A percentile compares a stretch with the other conserved stretches of the same genome.
These are phyloP conservation scores for Solea solea DNA, from an alignment of 2,113 vertebrate genomes.

Conservation along the genomic window DNA sequence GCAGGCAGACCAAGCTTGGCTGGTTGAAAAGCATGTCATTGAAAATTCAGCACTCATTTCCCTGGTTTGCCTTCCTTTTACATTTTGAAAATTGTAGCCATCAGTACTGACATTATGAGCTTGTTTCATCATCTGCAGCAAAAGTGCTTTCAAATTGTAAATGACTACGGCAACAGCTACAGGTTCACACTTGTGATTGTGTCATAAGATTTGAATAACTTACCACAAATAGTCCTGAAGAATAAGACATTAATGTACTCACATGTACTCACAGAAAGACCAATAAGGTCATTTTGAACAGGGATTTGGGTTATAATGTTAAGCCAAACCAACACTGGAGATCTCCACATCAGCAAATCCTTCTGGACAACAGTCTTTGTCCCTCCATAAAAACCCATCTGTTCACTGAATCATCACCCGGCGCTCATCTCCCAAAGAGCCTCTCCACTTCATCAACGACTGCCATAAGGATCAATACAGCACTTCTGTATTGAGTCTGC, in stretches of 20 bases:
- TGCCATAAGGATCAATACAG: constrained; percentile 61
- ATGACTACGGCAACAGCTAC: not conserved
- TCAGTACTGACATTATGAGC: not conserved
- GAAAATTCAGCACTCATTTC: constrained; percentile 3
- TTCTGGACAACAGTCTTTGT: constrained; percentile 5
- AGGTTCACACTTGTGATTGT: not conserved
- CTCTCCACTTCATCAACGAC: constrained; percentile 70
- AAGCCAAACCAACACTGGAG: constrained; percentile 6
- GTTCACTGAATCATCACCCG: constrained; percentile 31
- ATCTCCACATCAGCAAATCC: constrained; percentile 30
- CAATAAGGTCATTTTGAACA: constrained; percentile 13
- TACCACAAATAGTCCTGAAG: not conserved
- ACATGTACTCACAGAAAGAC: not conserved
- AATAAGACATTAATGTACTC: not conserved
- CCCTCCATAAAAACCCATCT: constrained; percentile 30
- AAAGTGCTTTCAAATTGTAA: not conserved
- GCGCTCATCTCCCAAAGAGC: constrained; percentile 20
- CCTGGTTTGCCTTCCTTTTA: not conserved
- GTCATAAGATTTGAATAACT: not conserved
- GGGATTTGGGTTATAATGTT: not conserved
- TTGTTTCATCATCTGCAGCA: constrained; percentile 9
- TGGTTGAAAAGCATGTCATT: not conserved
- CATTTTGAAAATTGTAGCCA: constrained; percentile 11
- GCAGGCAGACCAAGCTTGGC: constrained; percentile 33
- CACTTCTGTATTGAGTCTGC: constrained; percentile 63